Conservation (phyloP, 2,797 vertebrate genomes). For the Coendou prehensilis region DNA sequence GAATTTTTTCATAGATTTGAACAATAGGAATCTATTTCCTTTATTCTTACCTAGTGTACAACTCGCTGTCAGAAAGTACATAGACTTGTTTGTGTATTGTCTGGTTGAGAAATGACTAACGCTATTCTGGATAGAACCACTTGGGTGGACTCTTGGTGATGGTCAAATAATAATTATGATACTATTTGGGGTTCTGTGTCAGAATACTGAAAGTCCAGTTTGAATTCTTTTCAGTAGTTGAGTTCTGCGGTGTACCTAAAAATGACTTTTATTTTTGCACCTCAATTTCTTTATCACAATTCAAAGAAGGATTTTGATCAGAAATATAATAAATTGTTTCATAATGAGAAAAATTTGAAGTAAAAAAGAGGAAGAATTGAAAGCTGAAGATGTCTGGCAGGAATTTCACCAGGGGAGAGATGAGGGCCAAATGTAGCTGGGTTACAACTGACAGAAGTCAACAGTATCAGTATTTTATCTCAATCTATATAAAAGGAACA, state of each 20-base stretch:
- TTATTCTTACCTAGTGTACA: constrained; percentile 15
- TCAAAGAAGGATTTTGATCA: constrained; percentile 58
- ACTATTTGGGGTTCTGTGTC: constrained; percentile 19
- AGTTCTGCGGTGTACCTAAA: neutral
- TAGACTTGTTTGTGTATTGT: constrained; percentile 41
- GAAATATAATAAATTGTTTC: neutral
- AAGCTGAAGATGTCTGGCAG: neutral
- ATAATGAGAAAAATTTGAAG: constrained; percentile 15
- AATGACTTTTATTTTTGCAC: constrained; percentile 52
- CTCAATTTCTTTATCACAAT: constrained; percentile 40
- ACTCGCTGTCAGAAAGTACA: constrained; percentile 40
- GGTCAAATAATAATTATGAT: constrained; percentile 67
- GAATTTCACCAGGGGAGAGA: constrained; percentile 15
- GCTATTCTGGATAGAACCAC: constrained; percentile 59
- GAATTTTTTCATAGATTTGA: constrained; percentile 44
- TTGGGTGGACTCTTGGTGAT: neutral
- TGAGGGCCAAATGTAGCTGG: neutral
- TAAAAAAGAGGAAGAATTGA: neutral
- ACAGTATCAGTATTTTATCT: neutral
- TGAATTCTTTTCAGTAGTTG: constrained; percentile 58
- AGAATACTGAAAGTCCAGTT: constrained; percentile 40
- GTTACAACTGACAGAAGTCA: neutral
- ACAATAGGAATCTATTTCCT: constrained; percentile 10
- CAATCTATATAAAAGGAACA: neutral
- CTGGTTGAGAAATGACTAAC: constrained; percentile 74